Percentiles rank a stretch among this genome's conserved stretches.
Evolutionary conservation across 2,888 invertebrate genomes (phyloP).

Genomic region (Chouioia cunea): DNA sequence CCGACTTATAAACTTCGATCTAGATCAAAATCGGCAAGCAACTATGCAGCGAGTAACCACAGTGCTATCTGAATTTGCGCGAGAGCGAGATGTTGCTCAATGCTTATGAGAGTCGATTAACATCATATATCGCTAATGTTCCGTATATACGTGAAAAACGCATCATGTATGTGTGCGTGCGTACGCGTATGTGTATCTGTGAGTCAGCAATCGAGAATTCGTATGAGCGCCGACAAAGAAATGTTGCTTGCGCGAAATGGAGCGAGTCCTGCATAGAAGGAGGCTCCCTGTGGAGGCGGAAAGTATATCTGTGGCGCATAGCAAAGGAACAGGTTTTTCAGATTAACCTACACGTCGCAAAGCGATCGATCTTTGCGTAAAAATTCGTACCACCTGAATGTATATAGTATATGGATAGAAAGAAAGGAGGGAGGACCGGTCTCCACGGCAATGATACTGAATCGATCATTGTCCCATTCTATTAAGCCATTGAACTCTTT

Average conservation of each 20-base stretch:
- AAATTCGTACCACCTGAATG: slow-evolving; percentile 45
- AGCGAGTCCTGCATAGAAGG: slow-evolving; percentile 36
- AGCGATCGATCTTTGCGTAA: slow-evolving; percentile 60
- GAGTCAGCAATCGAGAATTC: slow-evolving; percentile 47
- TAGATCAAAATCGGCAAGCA: slow-evolving; percentile 56
- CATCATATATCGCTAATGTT: too few species aligned
- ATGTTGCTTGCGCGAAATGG: slow-evolving; percentile 9
- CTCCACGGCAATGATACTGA: slow-evolving; percentile 37
- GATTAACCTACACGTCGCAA: slow-evolving; percentile 60
- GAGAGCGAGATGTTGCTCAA: too few species aligned
- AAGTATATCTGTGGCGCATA: slow-evolving; percentile 55
- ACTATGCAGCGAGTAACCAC: neutral
- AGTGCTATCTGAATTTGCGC: neutral
- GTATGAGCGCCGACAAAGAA: slow-evolving; percentile 5
- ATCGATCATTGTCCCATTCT: slow-evolving; percentile 48
- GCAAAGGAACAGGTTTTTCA: slow-evolving; percentile 61
- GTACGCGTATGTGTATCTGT: slow-evolving; percentile 29
- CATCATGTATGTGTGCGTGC: neutral
- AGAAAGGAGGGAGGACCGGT: slow-evolving; percentile 44
- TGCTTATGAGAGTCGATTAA: too few species aligned
- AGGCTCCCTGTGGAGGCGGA: slow-evolving; percentile 62
- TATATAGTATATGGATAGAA: neutral
- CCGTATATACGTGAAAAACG: neutral
- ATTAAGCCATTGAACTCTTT: slow-evolving; percentile 46
- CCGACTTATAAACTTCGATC: slow-evolving; percentile 53